These are phyloP conservation scores for Halictus ligatus DNA, from an alignment of 2,888 invertebrate species.

Conservation along the genomic window DNA sequence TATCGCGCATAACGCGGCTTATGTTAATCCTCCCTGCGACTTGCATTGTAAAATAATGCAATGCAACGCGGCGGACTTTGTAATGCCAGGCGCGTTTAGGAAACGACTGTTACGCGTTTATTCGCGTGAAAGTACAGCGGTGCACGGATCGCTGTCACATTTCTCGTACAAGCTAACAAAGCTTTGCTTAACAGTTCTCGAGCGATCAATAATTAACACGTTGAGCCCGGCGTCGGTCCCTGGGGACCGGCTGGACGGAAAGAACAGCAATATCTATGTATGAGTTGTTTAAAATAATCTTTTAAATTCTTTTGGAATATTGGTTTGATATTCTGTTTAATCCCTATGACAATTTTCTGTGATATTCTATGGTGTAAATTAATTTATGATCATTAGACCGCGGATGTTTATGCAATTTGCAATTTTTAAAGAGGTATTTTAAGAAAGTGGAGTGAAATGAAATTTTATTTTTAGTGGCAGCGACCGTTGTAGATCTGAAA, in stretches of 20 bases:
- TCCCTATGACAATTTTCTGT: too few relatives aligned
- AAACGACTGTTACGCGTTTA: conserved; percentile 29
- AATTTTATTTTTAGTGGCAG: too few relatives aligned
- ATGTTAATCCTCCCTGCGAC: conserved; percentile 71
- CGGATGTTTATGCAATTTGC: too few relatives aligned
- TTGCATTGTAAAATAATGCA: conserved; percentile 67
- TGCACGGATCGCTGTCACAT: background rate
- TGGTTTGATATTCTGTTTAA: background rate
- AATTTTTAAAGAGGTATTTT: too few relatives aligned
- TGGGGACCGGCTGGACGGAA: too few relatives aligned
- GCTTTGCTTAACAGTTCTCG: background rate
- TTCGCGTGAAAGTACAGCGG: conserved; percentile 28
- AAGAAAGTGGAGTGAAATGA: too few relatives aligned
- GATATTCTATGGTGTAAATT: too few relatives aligned
- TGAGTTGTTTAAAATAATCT: background rate
- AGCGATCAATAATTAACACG: background rate
- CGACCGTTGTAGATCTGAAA: too few relatives aligned
- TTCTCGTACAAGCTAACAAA: background rate
- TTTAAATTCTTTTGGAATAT: background rate
- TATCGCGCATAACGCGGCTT: conserved; percentile 63
- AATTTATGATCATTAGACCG: too few relatives aligned
- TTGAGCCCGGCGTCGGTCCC: too few relatives aligned
- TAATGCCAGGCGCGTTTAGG: conserved; percentile 15
- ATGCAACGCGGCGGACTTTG: conserved; percentile 49
- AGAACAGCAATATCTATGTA: too few relatives aligned